A percentile compares a stretch with the other conserved stretches of the same genome.
phyloP scores from a whole-genome alignment of 2,888 invertebrate species.

The Phortica magna region DNA sequence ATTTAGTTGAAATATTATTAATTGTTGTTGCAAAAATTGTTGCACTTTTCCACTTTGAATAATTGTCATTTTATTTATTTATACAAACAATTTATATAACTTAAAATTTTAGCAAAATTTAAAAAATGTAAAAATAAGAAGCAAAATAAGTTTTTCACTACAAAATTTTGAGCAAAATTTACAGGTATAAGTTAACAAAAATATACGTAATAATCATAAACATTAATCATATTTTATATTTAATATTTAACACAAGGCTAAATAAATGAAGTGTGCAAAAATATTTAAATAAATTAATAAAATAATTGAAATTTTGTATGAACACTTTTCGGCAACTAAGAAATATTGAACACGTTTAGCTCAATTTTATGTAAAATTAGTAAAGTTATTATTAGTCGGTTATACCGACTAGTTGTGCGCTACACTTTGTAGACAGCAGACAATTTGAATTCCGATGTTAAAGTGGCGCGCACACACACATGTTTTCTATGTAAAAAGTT shows the following conservation, averaged over 20 bases:
- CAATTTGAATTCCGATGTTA: neutral
- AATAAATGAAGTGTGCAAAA: conserved; percentile 17
- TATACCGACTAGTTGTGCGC: neutral
- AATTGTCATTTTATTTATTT: neutral
- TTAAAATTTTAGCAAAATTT: neutral
- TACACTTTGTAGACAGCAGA: neutral
- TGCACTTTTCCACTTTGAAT: neutral
- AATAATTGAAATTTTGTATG: conserved; percentile 23
- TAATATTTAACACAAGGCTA: conserved; percentile 5
- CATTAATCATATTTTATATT: conserved; percentile 28
- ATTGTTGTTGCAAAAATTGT: neutral
- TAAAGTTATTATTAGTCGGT: neutral
- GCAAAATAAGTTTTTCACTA: neutral
- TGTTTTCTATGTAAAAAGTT: conserved; percentile 16
- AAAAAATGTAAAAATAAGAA: neutral
- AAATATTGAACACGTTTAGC: conserved; percentile 29
- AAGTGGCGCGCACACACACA: conserved; percentile 6
- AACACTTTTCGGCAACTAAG: neutral
- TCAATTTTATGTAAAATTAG: conserved; percentile 46
- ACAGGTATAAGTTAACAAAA: conserved; percentile 26
- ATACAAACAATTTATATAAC: neutral
- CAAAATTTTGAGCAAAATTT: neutral
- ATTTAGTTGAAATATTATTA: neutral
- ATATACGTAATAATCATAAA: conserved; percentile 29
- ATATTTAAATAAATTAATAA: conserved; percentile 25